Evolutionary conservation across 2,113 vertebrate species (phyloP), one percentile per base, ranked within the genome.

Genomic region (Formicarius rufipectus): DNA sequence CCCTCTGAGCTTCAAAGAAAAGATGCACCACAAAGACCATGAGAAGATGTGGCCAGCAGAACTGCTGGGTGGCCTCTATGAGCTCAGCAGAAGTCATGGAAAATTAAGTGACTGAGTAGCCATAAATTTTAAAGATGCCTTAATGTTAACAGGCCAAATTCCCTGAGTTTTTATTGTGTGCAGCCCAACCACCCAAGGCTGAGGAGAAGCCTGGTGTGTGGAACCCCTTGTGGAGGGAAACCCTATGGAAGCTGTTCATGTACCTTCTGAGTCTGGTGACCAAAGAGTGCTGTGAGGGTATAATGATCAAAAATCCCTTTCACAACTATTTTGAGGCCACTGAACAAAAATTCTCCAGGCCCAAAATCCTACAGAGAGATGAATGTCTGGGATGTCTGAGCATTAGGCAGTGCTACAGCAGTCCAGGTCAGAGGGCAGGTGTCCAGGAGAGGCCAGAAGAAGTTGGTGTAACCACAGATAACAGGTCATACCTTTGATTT

Each of bases 391-490:
- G 47, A 53, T 45, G 37, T 25, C 3, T 64, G 42, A 62, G 8
- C 28, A 9, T 24, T 20, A 68, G 47, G 16, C 13, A 63, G 4
- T 14, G 39, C 8, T 50, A 9, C 10, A 55, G 13, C 30, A 92
- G 11, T 3, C 1, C 3, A 73, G 44, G 12, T 23, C 0, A 0
- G 23, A 73, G 19, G 17, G 21, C 17, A 27, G n/a, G 18, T 37
- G 8, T 40, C 22, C 58, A 10, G 45, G 44, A 55, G 33, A 15
- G 18, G 15, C 27, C 39, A 77, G 72, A 59, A 83, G 25, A 47
- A 68, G 72, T 21, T 9, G 21, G 9, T 72, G 23, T 5, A n/a
- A 11, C 1, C 30, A 55, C 30, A 82, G 15, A 3, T 14, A 59
- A 42, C 9, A 50, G 19, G 5, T 67, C 22, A 31, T 27, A 24